Conservation (phyloP, 2,797 vertebrate species). For the Natrix natrix region DNA sequence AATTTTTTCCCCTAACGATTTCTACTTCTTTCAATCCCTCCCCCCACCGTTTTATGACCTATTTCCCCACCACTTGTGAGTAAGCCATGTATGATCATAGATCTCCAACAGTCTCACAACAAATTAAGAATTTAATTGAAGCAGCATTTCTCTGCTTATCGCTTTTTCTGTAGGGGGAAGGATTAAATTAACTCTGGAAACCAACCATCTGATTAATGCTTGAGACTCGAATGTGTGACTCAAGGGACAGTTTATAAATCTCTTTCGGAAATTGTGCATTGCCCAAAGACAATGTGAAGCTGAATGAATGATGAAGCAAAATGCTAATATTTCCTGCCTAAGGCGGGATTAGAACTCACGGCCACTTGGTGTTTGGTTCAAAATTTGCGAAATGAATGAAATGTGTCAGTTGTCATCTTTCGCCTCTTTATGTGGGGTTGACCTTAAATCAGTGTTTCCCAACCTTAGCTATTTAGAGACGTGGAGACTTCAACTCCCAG, state of each 20-base stretch:
- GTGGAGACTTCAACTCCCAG: background rate
- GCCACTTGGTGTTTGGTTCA: background rate
- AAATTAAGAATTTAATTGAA: constrained; percentile 63
- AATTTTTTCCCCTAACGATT: background rate
- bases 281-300: background rate
- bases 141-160: constrained; percentile 2
- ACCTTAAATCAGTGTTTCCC: background rate
- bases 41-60: no score
- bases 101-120: constrained; percentile 18
- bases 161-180: constrained; percentile 30
- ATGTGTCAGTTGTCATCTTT: background rate
- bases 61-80: background rate
- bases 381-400: background rate
- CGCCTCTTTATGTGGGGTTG: background rate
- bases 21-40: background rate
- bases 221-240: background rate
- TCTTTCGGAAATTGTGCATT: background rate
- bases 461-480: background rate
- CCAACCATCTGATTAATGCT: background rate
- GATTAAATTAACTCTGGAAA: constrained; percentile 19
- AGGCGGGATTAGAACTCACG: no score
- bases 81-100: background rate
- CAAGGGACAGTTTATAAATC: background rate
- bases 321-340: background rate
- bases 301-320: background rate